phyloP scores from a whole-genome alignment of 2,888 invertebrate genomes.

The Himalopsyche kuldschensis region DNA sequence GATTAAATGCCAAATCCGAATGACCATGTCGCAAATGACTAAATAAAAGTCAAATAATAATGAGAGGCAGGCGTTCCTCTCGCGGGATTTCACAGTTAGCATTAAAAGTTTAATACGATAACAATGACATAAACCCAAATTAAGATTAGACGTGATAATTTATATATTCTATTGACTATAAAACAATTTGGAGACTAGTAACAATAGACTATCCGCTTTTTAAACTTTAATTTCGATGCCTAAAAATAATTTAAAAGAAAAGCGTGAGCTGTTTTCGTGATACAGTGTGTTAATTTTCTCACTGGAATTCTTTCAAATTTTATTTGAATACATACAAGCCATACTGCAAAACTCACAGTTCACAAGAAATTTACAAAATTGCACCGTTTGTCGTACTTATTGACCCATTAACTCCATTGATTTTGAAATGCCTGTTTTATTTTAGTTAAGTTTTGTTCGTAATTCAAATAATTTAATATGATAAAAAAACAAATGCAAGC shows the following conservation, averaged over 20 bases:
- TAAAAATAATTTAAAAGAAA: not conserved
- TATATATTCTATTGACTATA: not conserved
- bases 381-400: too few relatives aligned
- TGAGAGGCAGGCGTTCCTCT: not conserved
- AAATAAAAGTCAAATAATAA: not conserved
- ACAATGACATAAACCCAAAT: not conserved
- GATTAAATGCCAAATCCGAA: not conserved
- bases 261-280: too few relatives aligned
- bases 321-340: too few relatives aligned
- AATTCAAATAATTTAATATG: too few relatives aligned
- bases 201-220: not conserved
- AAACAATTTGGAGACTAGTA: not conserved
- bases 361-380: too few relatives aligned
- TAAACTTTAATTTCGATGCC: not conserved
- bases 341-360: too few relatives aligned
- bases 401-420: too few relatives aligned
- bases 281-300: too few relatives aligned
- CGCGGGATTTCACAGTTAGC: not conserved
- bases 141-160: not conserved
- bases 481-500: too few relatives aligned
- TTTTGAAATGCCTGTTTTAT: too few relatives aligned
- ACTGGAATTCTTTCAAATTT: too few relatives aligned
- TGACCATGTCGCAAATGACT: not conserved
- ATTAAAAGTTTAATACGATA: not conserved
- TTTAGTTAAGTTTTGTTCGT: too few relatives aligned